phyloP scores from a whole-genome alignment of 2,888 invertebrate genomes.

The Parapristionchus giblindavisi region DNA sequence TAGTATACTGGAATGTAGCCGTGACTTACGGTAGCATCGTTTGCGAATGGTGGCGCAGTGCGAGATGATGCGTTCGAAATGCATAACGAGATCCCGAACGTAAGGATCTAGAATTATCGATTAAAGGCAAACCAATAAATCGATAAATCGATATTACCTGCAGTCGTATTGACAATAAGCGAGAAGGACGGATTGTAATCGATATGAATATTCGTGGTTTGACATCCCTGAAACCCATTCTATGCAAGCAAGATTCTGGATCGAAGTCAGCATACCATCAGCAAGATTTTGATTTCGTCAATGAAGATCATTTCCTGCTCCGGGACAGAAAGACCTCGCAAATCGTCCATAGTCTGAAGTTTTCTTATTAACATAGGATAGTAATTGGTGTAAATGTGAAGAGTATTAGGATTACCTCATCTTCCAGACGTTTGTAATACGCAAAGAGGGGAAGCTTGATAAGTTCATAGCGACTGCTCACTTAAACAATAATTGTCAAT shows the following conservation, averaged over 20 bases:
- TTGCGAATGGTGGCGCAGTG: constrained; percentile 25
- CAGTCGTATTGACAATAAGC: constrained; percentile 17
- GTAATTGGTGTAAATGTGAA: not conserved
- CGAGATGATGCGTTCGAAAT: constrained; percentile 12
- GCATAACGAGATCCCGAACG: constrained; percentile 9
- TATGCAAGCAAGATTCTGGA: not conserved
- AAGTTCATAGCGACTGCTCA: constrained; percentile 18
- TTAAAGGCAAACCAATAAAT: not conserved
- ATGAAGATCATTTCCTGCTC: constrained; percentile 3
- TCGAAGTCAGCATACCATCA: constrained; percentile 1
- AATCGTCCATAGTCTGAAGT: constrained; percentile 8
- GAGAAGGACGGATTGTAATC: constrained; percentile 9
- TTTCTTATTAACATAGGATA: not conserved
- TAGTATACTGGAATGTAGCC: not conserved
- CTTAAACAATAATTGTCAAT: not conserved
- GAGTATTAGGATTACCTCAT: not conserved
- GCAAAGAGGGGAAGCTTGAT: not conserved
- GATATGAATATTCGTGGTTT: constrained; percentile 23
- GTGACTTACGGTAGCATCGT: constrained; percentile 34
- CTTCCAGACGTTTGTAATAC: constrained; percentile 8
- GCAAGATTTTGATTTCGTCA: constrained; percentile 3
- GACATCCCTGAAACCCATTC: not conserved
- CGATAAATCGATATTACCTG: not conserved
- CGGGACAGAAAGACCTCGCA: not conserved
- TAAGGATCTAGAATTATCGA: constrained; percentile 11